Conservation (phyloP, 2,888 invertebrate species). For the Epistrophe grossulariae region DNA sequence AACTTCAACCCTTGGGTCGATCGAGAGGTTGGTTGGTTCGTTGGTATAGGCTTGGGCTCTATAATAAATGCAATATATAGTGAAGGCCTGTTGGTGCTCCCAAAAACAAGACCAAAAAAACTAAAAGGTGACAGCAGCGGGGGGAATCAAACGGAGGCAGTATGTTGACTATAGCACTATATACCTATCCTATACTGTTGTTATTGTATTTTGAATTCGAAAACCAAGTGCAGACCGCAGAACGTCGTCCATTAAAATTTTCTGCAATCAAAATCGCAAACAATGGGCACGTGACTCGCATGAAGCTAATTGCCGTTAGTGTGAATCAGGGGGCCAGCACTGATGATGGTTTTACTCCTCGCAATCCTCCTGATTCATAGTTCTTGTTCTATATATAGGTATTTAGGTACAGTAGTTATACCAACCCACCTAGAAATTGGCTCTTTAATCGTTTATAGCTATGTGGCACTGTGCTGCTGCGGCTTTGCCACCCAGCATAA, state of each 20-base stretch:
- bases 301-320: conserved; percentile 78
- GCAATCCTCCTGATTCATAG: conserved; percentile 32
- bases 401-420: background rate
- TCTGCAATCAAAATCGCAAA: conserved; percentile 78
- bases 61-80: conserved; percentile 35
- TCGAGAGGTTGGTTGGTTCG: conserved; percentile 14
- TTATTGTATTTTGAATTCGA: conserved; percentile 56
- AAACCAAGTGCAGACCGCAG: conserved; percentile 74
- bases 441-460: conserved; percentile 54
- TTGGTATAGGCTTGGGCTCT: background rate
- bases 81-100: conserved; percentile 35
- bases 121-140: conserved; percentile 1
- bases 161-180: background rate
- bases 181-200: background rate
- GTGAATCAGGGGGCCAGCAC: conserved; percentile 64
- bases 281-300: conserved; percentile 78
- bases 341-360: conserved; percentile 13
- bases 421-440: conserved; percentile 25
- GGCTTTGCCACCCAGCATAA: conserved; percentile 1
- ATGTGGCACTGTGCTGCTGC: background rate
- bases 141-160: background rate
- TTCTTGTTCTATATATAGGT: background rate
- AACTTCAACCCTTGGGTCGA: conserved; percentile 63
- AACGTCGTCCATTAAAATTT: conserved; percentile 77
- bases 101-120: conserved; percentile 12